A percentile compares a stretch with the other conserved stretches of the same genome.
Evolutionary conservation across 2,888 invertebrate species (phyloP).

Genomic region (Scrobipalpa costella): DNA sequence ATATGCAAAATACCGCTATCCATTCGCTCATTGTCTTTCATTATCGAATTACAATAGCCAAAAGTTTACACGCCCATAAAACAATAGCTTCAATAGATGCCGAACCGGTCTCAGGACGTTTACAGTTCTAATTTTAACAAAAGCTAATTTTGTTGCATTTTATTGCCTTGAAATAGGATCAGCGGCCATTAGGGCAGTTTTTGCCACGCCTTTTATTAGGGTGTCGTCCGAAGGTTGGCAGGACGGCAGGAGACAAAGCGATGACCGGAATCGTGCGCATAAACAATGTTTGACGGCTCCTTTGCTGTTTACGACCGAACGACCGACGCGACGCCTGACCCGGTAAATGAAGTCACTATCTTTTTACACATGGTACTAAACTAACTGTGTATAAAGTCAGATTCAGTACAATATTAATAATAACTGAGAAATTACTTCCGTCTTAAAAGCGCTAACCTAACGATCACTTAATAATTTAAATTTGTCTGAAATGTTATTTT

Average conservation of each 20-base stretch:
- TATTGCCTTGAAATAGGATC: conserved; percentile 78
- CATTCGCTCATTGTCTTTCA: conserved; percentile 38
- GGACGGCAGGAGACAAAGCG: conserved; percentile 64
- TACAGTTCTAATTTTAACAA: conserved; percentile 71
- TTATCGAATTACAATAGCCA: conserved; percentile 50
- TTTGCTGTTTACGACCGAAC: conserved; percentile 65
- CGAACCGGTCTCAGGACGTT: conserved; percentile 56
- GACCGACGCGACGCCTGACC: conserved; percentile 1
- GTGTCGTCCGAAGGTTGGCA: conserved; percentile 77
- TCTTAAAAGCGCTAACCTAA: too few relatives aligned
- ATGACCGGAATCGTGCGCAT: conserved; percentile 72
- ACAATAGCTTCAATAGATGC: conserved; percentile 57
- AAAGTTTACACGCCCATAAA: conserved; percentile 62
- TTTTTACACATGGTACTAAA: background rate
- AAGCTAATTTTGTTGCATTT: conserved; percentile 80
- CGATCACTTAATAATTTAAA: too few relatives aligned
- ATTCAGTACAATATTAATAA: background rate
- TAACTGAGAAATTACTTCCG: too few relatives aligned
- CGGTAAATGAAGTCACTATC: conserved; percentile 14
- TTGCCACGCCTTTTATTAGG: conserved; percentile 80
- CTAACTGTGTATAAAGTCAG: background rate
- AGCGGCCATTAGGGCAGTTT: conserved; percentile 74
- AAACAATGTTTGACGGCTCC: conserved; percentile 76
- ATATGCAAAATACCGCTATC: conserved; percentile 35
- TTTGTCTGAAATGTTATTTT: too few relatives aligned